phyloP scores from a whole-genome alignment of 2,888 invertebrate species.

The Tribolium freemani region DNA sequence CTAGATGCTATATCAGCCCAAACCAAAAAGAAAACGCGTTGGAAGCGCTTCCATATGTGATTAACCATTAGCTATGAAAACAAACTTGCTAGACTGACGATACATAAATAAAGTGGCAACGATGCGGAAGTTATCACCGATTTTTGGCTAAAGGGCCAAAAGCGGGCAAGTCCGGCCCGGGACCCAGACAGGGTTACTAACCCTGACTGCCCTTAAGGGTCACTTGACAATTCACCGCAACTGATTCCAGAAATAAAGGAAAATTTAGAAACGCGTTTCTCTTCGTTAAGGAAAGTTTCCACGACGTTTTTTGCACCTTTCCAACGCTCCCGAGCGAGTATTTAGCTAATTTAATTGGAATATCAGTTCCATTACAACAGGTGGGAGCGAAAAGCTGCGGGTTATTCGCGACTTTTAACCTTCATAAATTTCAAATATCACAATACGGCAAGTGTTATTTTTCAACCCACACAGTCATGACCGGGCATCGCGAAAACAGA shows the following conservation, averaged over 20 bases:
- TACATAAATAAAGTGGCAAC: slow-evolving; percentile 28
- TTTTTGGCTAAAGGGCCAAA: not conserved
- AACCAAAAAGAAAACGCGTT: slow-evolving; percentile 34
- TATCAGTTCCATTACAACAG: not conserved
- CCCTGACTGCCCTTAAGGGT: not conserved
- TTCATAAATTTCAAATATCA: not conserved
- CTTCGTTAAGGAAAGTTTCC: not conserved
- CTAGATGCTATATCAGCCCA: slow-evolving; percentile 30
- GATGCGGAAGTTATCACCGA: slow-evolving; percentile 36
- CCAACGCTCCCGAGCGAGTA: not conserved
- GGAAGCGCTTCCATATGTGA: slow-evolving; percentile 39
- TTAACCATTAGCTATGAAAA: slow-evolving; percentile 43
- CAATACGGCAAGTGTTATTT: not conserved
- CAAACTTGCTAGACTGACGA: slow-evolving; percentile 26
- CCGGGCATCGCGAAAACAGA: not conserved
- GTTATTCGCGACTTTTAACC: not conserved
- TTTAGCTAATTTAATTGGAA: not conserved
- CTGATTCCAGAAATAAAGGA: too few species aligned
- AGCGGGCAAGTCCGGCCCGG: not conserved
- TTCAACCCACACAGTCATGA: not conserved
- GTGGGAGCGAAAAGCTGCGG: not conserved
- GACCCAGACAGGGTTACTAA: slow-evolving; percentile 12
- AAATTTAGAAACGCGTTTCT: too few species aligned
- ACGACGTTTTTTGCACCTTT: not conserved
- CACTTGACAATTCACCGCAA: not conserved